phyloP scores from a whole-genome alignment of 2,797 vertebrate genomes.

The Liparis tanakae region DNA sequence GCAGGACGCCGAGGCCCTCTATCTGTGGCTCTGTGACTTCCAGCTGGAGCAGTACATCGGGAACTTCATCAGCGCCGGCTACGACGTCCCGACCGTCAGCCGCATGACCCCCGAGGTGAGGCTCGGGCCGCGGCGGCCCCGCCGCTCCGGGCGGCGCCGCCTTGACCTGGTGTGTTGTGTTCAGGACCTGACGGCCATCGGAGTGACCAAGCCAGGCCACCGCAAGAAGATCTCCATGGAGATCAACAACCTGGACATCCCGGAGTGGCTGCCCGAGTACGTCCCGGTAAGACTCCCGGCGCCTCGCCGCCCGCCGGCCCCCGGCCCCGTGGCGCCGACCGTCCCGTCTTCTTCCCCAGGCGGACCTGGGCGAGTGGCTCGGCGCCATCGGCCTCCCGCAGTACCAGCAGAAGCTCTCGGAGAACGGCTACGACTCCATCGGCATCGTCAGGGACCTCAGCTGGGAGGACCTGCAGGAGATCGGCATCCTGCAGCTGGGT shows the following conservation, averaged over 20 bases:
- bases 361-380: conserved; percentile 93
- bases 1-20: conserved; percentile 95
- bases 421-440: conserved; percentile 96
- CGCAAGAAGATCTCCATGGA: conserved; percentile 96
- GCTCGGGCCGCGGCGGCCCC: too few species aligned
- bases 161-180: neutral
- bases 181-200: conserved; percentile 95
- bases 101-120: conserved; percentile 96
- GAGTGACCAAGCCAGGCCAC: conserved; percentile 97
- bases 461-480: conserved; percentile 98
- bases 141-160: too few species aligned
- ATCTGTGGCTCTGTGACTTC: conserved; percentile 94
- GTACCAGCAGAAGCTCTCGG: conserved; percentile 92
- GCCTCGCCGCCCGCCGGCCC: neutral
- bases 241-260: conserved; percentile 92
- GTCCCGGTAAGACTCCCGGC: conserved; percentile 86
- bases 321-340: neutral
- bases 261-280: conserved; percentile 95
- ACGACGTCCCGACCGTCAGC: conserved; percentile 96
- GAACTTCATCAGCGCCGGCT: conserved; percentile 92
- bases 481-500: conserved; percentile 96
- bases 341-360: conserved; percentile 70
- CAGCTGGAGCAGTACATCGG: conserved; percentile 92
- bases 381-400: conserved; percentile 91
- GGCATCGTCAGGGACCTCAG: conserved; percentile 93